A percentile compares a stretch with the other conserved stretches of the same genome.
Evolutionary conservation across 2,888 invertebrate genomes (phyloP).

Genomic region (Meghimatium bilineatum): DNA sequence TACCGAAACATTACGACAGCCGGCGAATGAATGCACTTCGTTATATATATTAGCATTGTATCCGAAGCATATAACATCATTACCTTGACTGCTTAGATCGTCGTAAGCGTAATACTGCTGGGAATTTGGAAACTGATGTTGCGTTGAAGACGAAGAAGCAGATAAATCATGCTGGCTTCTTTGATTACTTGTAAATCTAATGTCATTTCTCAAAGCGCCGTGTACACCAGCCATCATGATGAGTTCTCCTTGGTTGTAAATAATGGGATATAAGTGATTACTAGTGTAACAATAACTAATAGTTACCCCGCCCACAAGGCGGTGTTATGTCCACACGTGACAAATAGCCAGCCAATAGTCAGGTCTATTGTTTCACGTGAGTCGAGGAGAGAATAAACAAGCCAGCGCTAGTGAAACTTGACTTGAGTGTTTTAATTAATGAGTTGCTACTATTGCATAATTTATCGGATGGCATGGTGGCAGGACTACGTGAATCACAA

Average conservation of each 20-base stretch:
- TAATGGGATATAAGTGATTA: slow-evolving; percentile 4
- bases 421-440: no score
- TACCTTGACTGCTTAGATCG: not conserved
- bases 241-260: slow-evolving; percentile 29
- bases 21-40: not conserved
- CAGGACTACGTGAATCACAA: no score
- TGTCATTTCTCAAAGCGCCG: not conserved
- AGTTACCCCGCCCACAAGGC: slow-evolving; percentile 27
- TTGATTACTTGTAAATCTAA: not conserved
- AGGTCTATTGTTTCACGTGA: not conserved
- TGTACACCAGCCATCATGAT: slow-evolving; percentile 21
- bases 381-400: not conserved
- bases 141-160: not conserved
- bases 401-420: no score
- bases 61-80: slow-evolving; percentile 6
- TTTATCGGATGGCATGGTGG: no score
- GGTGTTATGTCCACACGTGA: slow-evolving; percentile 4
- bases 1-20: not conserved
- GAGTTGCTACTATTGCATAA: no score
- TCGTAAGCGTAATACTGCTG: not conserved
- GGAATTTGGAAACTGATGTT: not conserved
- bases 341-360: slow-evolving; percentile 33
- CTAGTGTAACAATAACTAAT: slow-evolving; percentile 18
- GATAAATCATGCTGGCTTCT: not conserved
- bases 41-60: not conserved